Evolutionary conservation across 2,888 invertebrate genomes (phyloP).

Genomic region (Sesamia inferens): DNA sequence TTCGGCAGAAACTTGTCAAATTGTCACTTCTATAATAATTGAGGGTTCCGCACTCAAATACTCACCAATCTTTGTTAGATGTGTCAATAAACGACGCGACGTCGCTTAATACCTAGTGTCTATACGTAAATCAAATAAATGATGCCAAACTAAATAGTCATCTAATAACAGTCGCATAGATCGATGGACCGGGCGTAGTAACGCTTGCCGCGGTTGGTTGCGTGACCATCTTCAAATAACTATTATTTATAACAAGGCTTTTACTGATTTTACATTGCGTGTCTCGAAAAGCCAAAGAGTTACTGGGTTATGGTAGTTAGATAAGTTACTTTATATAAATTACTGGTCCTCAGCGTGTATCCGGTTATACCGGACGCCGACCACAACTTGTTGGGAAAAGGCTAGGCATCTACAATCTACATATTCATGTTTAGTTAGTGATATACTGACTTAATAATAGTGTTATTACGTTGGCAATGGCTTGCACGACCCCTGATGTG

Average conservation of each 20-base stretch:
- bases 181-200: neutral
- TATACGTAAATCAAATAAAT: constrained; percentile 30
- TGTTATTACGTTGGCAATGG: constrained; percentile 24
- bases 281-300: neutral
- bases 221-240: neutral
- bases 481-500: constrained; percentile 38
- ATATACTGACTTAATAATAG: constrained; percentile 31
- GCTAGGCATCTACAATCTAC: constrained; percentile 1
- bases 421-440: constrained; percentile 19
- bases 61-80: constrained; percentile 34
- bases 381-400: neutral
- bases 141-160: constrained; percentile 28
- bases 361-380: neutral
- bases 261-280: no score
- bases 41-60: constrained; percentile 25
- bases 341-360: neutral
- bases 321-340: neutral
- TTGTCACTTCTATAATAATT: constrained; percentile 26
- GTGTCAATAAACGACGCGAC: constrained; percentile 39
- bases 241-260: no score
- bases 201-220: neutral
- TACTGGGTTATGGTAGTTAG: neutral
- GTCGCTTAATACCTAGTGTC: constrained; percentile 24
- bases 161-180: neutral
- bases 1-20: constrained; percentile 22